Percentiles rank a stretch among this genome's conserved stretches.
Conservation (phyloP, 92 coral and sea anemone species). For the Desmophyllum pertusum region DNA sequence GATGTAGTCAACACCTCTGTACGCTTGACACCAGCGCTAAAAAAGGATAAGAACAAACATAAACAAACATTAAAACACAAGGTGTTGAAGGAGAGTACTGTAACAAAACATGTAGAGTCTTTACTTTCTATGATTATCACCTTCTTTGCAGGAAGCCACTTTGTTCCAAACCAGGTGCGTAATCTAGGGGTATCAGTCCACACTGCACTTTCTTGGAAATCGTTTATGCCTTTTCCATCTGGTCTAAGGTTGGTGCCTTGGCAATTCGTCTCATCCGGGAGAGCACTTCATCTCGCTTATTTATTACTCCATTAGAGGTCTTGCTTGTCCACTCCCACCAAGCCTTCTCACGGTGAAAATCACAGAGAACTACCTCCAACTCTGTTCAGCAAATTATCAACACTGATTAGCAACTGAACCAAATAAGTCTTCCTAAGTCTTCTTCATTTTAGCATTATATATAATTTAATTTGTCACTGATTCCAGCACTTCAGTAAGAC, state of each 20-base stretch:
- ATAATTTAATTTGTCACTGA: no score
- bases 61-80: no score
- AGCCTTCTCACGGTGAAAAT: conserved; percentile 35
- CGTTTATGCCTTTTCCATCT: conserved; percentile 14
- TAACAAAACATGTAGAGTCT: neutral
- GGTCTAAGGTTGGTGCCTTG: conserved; percentile 5
- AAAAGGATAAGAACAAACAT: no score
- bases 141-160: conserved; percentile 46
- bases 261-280: conserved; percentile 24
- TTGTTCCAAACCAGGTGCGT: conserved; percentile 30
- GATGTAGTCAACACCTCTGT: conserved; percentile 33
- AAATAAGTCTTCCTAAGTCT: no score
- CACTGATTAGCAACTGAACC: no score
- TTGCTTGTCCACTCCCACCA: conserved; percentile 42
- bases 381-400: neutral
- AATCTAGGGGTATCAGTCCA: neutral
- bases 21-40: conserved; percentile 50
- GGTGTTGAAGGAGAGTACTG: no score
- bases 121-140: conserved; percentile 6
- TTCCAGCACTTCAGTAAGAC: no score
- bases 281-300: neutral
- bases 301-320: conserved; percentile 7
- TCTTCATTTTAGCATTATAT: no score
- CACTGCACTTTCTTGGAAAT: neutral
- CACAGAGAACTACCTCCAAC: conserved; percentile 9